Percentiles rank a stretch among this genome's conserved stretches.
Evolutionary conservation across 2,888 invertebrate species (phyloP).

Genomic region (Parelbella ahira): DNA sequence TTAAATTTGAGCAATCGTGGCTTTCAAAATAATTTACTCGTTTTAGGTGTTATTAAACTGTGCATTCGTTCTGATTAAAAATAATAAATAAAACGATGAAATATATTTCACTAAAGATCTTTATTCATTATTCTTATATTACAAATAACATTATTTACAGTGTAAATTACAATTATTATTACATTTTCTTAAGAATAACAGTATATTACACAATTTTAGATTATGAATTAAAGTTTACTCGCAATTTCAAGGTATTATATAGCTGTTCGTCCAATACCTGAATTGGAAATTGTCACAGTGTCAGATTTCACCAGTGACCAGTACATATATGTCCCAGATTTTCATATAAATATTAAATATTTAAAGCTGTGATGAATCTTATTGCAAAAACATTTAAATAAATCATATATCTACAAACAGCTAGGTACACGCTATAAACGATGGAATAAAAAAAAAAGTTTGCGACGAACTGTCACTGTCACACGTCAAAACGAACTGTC

Average conservation of each 20-base stretch:
- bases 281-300: constrained; percentile 2
- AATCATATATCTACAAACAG: constrained; percentile 11
- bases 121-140: constrained; percentile 65
- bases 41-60: no score
- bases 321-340: constrained; percentile 7
- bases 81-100: constrained; percentile 4
- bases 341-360: constrained; percentile 20
- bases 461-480: no score
- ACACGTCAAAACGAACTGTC: no score
- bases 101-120: constrained; percentile 70
- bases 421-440: no score
- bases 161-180: constrained; percentile 53
- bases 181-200: constrained; percentile 47
- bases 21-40: no score
- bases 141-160: constrained; percentile 78
- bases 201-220: constrained; percentile 32
- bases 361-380: constrained; percentile 20
- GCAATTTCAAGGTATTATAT: no score
- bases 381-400: constrained; percentile 13
- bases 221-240: constrained; percentile 15
- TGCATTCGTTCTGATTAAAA: no score
- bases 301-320: background rate
- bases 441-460: no score
- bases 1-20: no score
- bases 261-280: no score